Evolutionary conservation across 1,140 invertebrate genomes (phyloP), one percentile per base, ranked within the genome.

Genomic region (Heliconius congener): DNA sequence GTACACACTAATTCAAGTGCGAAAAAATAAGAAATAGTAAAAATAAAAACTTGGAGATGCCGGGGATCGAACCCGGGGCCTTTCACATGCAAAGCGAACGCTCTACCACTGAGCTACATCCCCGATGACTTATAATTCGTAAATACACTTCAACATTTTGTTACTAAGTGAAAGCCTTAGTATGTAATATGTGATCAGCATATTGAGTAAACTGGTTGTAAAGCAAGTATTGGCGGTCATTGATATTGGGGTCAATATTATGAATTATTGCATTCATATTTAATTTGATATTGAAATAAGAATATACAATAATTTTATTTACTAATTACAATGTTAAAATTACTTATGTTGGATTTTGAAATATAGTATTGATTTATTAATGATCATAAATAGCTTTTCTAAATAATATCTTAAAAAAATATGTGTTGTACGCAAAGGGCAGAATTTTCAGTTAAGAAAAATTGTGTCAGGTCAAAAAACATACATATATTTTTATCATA

Each of bases 41-140:
- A 23, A 27, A 11, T 19, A 57, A 81, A 81, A 79, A 73, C 1
- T 52, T 85, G 84, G 84, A 85, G 82, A 85, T 85, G 84, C 84
- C 82, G 84, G 84, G 84, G 84, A 82, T 85, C 82, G 84, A 85
- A 83, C 84, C 84, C 84, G 82, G 84, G 84, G 84, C 84, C 84
- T 85, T 85, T 85, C 84, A 84, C 84, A 97, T 98, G 97, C 97
- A 66, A 66, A 66, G 60, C 60, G 60, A 66, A 66, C 60, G 60
- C 97, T 97, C 97, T 98, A 97, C 97, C 97, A 95, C 95, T 95
- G 95, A 95, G 92, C 95, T 95, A 95, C 94, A 95, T 95, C 93
- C 93, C 95, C 94, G 60, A 5, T 66, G 23, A 66, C 11, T 30
- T 1, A 0, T 30, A 3, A 16, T 0, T 66, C 0, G 9, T 16